Conservation (phyloP, 2,888 invertebrate species). For the Myathropa florea region DNA sequence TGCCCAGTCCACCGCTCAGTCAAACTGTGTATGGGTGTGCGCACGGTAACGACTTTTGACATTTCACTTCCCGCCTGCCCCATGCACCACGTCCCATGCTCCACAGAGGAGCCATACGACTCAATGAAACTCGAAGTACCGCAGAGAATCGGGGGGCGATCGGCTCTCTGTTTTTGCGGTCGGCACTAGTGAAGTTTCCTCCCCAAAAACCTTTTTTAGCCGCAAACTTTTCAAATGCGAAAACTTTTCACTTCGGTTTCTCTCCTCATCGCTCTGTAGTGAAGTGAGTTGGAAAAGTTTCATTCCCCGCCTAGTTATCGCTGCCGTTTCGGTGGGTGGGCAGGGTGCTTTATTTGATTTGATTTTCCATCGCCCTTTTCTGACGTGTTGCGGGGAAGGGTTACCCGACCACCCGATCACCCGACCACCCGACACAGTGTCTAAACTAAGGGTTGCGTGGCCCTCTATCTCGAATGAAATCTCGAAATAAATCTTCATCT, state of each 20-base stretch:
- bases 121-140: background rate
- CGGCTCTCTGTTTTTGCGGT: conserved; percentile 45
- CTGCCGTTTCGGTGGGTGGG: conserved; percentile 4
- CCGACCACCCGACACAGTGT: too few relatives aligned
- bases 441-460: conserved; percentile 6
- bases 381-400: background rate
- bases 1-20: background rate
- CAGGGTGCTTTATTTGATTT: conserved; percentile 29
- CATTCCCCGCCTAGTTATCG: conserved; percentile 28
- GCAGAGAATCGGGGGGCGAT: conserved; percentile 20
- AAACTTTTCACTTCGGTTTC: conserved; percentile 63
- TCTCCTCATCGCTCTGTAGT: background rate
- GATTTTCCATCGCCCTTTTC: conserved; percentile 24
- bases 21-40: background rate
- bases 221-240: conserved; percentile 64
- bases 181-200: conserved; percentile 26
- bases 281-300: conserved; percentile 61
- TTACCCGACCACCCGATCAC: too few relatives aligned
- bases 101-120: too few relatives aligned
- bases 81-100: too few relatives aligned
- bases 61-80: conserved; percentile 4
- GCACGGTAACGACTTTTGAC: conserved; percentile 46
- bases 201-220: conserved; percentile 39
- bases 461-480: background rate
- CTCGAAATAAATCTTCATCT: background rate